Conservation (phyloP, 2,888 invertebrate species). For the Tenodera sinensis region DNA sequence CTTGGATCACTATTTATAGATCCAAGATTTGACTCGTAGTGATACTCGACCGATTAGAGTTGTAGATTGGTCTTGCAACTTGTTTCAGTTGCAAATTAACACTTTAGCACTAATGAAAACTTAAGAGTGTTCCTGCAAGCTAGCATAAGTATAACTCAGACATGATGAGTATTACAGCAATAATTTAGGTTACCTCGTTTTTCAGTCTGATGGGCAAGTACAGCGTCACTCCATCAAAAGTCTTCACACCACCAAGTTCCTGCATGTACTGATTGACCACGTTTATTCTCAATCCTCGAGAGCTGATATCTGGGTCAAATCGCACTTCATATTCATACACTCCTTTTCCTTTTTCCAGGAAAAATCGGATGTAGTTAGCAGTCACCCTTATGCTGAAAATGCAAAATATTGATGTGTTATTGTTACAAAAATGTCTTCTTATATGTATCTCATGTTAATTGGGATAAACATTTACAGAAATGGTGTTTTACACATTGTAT, state of each 20-base stretch:
- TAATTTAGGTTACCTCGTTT: slow-evolving; percentile 48
- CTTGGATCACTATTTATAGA: too few species aligned
- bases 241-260: slow-evolving; percentile 58
- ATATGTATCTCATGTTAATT: too few species aligned
- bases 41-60: too few species aligned
- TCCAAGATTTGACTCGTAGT: too few species aligned
- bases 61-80: too few species aligned
- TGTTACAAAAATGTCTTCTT: too few species aligned
- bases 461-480: too few species aligned
- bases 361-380: slow-evolving; percentile 71
- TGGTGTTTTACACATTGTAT: too few species aligned
- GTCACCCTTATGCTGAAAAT: slow-evolving; percentile 50
- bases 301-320: slow-evolving; percentile 72
- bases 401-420: neutral
- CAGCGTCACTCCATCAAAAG: slow-evolving; percentile 72
- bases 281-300: slow-evolving; percentile 58
- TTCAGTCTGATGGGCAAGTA: slow-evolving; percentile 69
- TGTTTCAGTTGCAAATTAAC: too few species aligned
- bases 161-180: neutral
- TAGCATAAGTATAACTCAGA: too few species aligned
- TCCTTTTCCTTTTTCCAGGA: slow-evolving; percentile 62
- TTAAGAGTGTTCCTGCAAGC: too few species aligned
- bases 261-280: slow-evolving; percentile 58
- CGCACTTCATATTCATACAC: slow-evolving; percentile 80
- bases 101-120: too few species aligned